Percentiles rank a stretch among this genome's conserved stretches.
These are phyloP conservation scores for Parasteatoda lunata DNA, from an alignment of 2,888 invertebrate species.

Conservation along the genomic window DNA sequence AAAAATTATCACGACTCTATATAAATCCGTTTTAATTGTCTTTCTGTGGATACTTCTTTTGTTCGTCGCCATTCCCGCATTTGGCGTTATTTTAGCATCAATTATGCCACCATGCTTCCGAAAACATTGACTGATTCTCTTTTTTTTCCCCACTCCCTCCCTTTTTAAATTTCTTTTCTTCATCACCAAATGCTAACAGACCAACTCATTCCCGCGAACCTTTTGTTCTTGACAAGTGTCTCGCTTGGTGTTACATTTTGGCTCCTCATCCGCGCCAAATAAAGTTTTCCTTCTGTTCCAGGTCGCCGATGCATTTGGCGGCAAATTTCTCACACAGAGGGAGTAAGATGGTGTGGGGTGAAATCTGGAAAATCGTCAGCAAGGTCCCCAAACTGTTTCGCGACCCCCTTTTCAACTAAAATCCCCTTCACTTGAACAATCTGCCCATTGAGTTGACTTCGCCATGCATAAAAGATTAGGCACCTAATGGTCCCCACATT, in stretches of 20 bases:
- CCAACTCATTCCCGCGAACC: slow-evolving; percentile 23
- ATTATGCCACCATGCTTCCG: slow-evolving; percentile 19
- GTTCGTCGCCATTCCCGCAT: slow-evolving; percentile 30
- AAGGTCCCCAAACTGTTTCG: slow-evolving; percentile 5
- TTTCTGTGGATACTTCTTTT: slow-evolving; percentile 1
- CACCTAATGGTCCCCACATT: slow-evolving; percentile 60
- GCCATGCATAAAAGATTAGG: slow-evolving; percentile 68
- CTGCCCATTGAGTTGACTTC: slow-evolving; percentile 55
- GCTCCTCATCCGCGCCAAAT: slow-evolving; percentile 17
- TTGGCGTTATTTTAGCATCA: slow-evolving; percentile 46
- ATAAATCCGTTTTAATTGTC: slow-evolving; percentile 40
- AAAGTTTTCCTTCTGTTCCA: slow-evolving; percentile 31
- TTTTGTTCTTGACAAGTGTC: slow-evolving; percentile 56
- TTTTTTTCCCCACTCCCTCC: neutral
- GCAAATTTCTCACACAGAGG: slow-evolving; percentile 55
- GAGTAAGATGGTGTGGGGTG: slow-evolving; percentile 27
- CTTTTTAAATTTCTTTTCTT: neutral
- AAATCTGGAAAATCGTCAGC: slow-evolving; percentile 8
- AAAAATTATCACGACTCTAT: slow-evolving; percentile 6
- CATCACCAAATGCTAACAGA: neutral
- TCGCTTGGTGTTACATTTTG: slow-evolving; percentile 51
- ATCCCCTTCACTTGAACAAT: slow-evolving; percentile 31
- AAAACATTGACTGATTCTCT: neutral
- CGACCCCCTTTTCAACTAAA: slow-evolving; percentile 2
- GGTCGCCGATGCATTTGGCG: slow-evolving; percentile 55